Conservation (phyloP, 2,113 vertebrate species). For the Enhydra lutris region DNA sequence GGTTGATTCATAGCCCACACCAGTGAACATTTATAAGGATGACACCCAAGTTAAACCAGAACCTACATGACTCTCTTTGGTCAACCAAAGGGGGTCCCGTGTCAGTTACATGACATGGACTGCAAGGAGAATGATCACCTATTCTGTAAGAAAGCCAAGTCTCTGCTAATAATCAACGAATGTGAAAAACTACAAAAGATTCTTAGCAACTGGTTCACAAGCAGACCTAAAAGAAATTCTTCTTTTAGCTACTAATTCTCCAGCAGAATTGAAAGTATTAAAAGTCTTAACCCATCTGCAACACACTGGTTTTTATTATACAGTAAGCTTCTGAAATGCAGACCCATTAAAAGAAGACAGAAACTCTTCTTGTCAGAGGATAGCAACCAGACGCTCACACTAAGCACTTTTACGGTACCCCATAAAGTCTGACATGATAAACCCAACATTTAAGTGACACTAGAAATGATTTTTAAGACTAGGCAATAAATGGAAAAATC, state of each 20-base stretch:
- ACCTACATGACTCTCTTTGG: fast-evolving
- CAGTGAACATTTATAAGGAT: not conserved
- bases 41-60: not conserved
- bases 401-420: conserved; percentile 18
- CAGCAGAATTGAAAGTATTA: not conserved
- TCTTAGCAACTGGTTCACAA: not conserved
- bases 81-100: not conserved
- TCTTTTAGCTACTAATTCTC: conserved; percentile 18
- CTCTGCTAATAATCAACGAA: not conserved
- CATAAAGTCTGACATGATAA: conserved; percentile 51
- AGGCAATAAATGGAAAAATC: not conserved
- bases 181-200: not conserved
- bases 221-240: not conserved
- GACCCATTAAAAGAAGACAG: conserved; percentile 40
- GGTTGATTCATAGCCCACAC: not conserved
- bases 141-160: not conserved
- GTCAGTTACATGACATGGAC: not conserved
- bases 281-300: not conserved
- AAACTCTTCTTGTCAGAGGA: conserved; percentile 23
- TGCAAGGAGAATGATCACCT: not conserved
- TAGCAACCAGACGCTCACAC: conserved; percentile 38
- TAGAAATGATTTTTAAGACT: conserved; percentile 25
- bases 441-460: conserved; percentile 39
- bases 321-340: conserved; percentile 2
- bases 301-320: not conserved